A percentile compares a stretch with the other conserved stretches of the same genome.
These are phyloP conservation scores for Agriopis leucophaearia DNA, from an alignment of 2,888 invertebrate genomes.

Conservation along the genomic window DNA sequence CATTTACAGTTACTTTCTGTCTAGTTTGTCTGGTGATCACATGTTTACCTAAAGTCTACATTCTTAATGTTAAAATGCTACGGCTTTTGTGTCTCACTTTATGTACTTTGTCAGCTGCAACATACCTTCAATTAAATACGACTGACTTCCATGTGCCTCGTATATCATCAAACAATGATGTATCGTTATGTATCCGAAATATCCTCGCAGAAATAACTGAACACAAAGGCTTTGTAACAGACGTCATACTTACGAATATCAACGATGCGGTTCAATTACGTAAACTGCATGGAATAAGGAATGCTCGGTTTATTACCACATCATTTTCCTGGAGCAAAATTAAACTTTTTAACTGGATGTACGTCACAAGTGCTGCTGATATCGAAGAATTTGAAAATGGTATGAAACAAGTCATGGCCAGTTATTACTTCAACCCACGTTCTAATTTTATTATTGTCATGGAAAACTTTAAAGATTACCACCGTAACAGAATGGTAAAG, in stretches of 20 bases:
- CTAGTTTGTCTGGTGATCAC: background rate
- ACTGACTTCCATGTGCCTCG: background rate
- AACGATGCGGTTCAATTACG: slow-evolving; percentile 44
- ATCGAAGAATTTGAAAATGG: slow-evolving; percentile 48
- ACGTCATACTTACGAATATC: slow-evolving; percentile 52
- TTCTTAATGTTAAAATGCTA: background rate
- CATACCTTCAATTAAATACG: background rate
- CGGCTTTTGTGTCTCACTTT: slow-evolving; percentile 6
- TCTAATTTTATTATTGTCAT: slow-evolving; percentile 57
- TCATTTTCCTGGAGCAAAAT: slow-evolving; percentile 44
- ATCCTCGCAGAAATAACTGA: slow-evolving; percentile 42
- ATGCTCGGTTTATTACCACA: slow-evolving; percentile 50
- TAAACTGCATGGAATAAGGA: slow-evolving; percentile 46
- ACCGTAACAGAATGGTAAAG: slow-evolving; percentile 42
- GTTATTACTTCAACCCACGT: slow-evolving; percentile 55
- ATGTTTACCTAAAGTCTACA: background rate
- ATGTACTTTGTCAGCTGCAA: slow-evolving; percentile 3
- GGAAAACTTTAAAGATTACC: slow-evolving; percentile 36
- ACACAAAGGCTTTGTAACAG: slow-evolving; percentile 29
- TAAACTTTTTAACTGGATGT: slow-evolving; percentile 45
- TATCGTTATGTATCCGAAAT: slow-evolving; percentile 46
- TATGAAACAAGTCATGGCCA: slow-evolving; percentile 44
- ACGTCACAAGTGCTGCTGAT: slow-evolving; percentile 50
- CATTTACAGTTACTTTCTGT: background rate
- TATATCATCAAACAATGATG: background rate